These are phyloP conservation scores for Nansenia antarctica DNA, from an alignment of 2,113 vertebrate species.

Conservation along the genomic window DNA sequence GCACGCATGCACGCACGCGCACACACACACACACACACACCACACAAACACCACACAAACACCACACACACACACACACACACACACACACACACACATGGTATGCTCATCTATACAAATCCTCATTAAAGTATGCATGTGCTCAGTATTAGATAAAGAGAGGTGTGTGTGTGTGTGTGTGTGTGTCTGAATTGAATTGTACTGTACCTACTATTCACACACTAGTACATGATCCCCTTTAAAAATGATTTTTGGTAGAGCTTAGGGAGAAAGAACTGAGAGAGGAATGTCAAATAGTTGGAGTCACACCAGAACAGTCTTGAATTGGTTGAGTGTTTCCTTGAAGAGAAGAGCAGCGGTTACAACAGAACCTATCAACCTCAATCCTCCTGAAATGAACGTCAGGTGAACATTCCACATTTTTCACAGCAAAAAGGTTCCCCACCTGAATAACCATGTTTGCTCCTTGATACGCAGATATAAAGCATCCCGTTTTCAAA, in stretches of 20 bases:
- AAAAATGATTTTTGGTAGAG: constrained; percentile 62
- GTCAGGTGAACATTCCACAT: too few relatives aligned
- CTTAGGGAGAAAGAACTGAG: constrained; percentile 43
- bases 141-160: not conserved
- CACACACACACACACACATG: constrained; percentile 42
- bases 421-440: too few relatives aligned
- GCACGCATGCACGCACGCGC: constrained; percentile 7
- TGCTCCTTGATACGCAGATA: not conserved
- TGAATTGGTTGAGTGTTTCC: constrained; percentile 56
- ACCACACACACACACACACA: constrained; percentile 30
- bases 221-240: constrained; percentile 56
- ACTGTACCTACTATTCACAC: constrained; percentile 45
- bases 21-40: constrained; percentile 10
- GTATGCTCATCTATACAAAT: not conserved
- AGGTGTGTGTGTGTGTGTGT: too few relatives aligned
- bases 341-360: too few relatives aligned
- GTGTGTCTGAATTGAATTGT: not conserved
- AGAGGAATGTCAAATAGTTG: constrained; percentile 66
- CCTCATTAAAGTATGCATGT: too few relatives aligned
- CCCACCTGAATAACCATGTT: too few relatives aligned
- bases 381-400: too few relatives aligned
- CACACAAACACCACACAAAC: constrained; percentile 35
- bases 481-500: constrained; percentile 38
- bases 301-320: constrained; percentile 55
- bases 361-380: too few relatives aligned